Base-by-base conservation (phyloP, 2,888 invertebrate species). In the Pristionchus japonicus region DNA sequence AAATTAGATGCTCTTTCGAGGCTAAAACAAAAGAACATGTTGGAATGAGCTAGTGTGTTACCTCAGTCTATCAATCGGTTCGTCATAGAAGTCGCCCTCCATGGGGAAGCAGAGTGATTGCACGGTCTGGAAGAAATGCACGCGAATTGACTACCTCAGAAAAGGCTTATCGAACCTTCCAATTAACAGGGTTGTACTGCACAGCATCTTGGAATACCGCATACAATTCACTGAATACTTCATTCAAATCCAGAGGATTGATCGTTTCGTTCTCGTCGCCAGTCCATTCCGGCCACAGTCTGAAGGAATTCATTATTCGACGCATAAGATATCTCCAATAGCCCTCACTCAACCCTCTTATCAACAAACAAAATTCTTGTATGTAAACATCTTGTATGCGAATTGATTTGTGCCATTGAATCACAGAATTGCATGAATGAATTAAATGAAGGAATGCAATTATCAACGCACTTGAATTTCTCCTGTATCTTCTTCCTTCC, bases 401-500 rank as follows among this genome's bases (percentile, higher is more conserved):
- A n/a, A n/a, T n/a, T n/a, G n/a, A n/a, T n/a, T n/a, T n/a, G n/a
- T n/a, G n/a, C 23, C 15, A 11, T 11, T 11, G 49, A 49, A 1
- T 49, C 1, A 11, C 49, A 49, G 49, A 49, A 49, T 49, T 49
- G 61, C 61, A 61, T n/a, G 20, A 61, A 1, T 1, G 15, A 64
- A 64, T 64, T 31, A 31, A n/a, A n/a, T n/a, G n/a, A n/a, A n/a
- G n/a, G 17, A 23, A 64, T 47, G 13, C 47, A 13, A 9, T 47
- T n/a, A 40, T 3, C 31, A 49, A 23, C 31, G 40, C 23, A 83
- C 83, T 52, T 83, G 83, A 83, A 83, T 23, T 27, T 83, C 20
- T 83, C 52, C 83, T 37, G 43, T 34, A 83, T 83, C 13, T 27
- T 83, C 83, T 52, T 49, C n/a, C 83, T 27, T 27, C 83, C 83